Evolutionary conservation across 2,797 vertebrate genomes (phyloP).

Genomic region (Rhynchonycteris naso): DNA sequence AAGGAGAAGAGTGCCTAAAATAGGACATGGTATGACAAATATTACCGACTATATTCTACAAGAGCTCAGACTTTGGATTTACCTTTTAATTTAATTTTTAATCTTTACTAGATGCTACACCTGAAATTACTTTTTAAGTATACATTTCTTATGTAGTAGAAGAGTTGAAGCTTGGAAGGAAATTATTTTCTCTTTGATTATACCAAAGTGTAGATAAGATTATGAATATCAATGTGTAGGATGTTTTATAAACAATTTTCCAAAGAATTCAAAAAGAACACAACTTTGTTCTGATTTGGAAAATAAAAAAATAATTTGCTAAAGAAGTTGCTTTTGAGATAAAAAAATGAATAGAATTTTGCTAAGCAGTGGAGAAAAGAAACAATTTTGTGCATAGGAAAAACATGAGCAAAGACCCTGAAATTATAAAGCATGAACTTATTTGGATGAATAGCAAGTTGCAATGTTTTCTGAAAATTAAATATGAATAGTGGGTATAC

Average conservation of each 20-base stretch:
- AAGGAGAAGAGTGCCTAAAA: slow-evolving; percentile 23
- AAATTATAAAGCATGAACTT: neutral
- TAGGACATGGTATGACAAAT: neutral
- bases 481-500: neutral
- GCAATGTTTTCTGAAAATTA: slow-evolving; percentile 24
- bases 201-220: neutral
- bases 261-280: neutral
- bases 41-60: slow-evolving; percentile 19
- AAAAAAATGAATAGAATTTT: neutral
- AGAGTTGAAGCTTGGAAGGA: neutral
- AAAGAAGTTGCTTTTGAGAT: neutral
- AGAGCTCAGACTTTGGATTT: slow-evolving; percentile 8
- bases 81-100: neutral
- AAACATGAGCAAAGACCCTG: neutral
- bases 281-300: neutral
- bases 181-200: neutral
- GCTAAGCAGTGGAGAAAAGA: neutral
- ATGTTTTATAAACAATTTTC: neutral
- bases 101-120: neutral
- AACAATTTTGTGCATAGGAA: neutral
- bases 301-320: neutral
- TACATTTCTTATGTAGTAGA: neutral
- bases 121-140: neutral
- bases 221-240: neutral
- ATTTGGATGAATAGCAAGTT: slow-evolving; percentile 27